Conservation (phyloP, 1,140 invertebrate genomes). For the Drosophila bipectinata region DNA sequence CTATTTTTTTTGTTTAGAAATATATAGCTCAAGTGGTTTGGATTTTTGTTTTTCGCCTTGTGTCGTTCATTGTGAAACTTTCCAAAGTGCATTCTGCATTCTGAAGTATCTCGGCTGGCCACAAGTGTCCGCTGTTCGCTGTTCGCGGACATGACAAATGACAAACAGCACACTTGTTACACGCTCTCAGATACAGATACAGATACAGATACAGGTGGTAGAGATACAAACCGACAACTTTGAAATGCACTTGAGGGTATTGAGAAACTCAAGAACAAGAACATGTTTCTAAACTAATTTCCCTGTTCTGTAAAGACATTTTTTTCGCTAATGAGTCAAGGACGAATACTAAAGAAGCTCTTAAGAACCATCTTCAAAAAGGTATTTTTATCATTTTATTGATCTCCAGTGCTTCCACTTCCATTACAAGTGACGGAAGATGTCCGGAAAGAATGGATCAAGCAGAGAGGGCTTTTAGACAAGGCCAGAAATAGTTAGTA, state of each 20-base stretch:
- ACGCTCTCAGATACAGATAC: conserved; percentile 19
- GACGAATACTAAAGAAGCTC: background rate
- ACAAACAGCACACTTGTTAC: conserved; percentile 54
- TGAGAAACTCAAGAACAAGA: conserved; percentile 15
- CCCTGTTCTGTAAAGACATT: conserved; percentile 15
- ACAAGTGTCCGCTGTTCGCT: conserved; percentile 19
- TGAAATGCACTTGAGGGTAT: conserved; percentile 74
- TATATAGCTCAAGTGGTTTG: conserved; percentile 6
- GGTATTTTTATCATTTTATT: background rate
- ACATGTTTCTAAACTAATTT: conserved; percentile 20
- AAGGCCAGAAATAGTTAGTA: conserved; percentile 6
- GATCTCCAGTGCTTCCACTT: conserved; percentile 15
- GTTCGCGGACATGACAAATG: conserved; percentile 39
- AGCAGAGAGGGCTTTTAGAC: background rate
- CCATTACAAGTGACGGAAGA: conserved; percentile 27
- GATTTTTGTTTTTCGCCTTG: conserved; percentile 11
- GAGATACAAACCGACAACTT: conserved; percentile 51
- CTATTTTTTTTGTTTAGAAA: too few species aligned
- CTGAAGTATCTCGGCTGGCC: conserved; percentile 21
- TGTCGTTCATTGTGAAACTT: conserved; percentile 46
- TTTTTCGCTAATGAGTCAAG: background rate
- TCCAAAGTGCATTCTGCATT: conserved; percentile 73
- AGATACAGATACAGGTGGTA: conserved; percentile 20
- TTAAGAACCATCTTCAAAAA: conserved; percentile 8
- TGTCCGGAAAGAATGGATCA: conserved; percentile 4